Conservation (phyloP, 2,888 invertebrate genomes). For the Ormia ochracea region DNA sequence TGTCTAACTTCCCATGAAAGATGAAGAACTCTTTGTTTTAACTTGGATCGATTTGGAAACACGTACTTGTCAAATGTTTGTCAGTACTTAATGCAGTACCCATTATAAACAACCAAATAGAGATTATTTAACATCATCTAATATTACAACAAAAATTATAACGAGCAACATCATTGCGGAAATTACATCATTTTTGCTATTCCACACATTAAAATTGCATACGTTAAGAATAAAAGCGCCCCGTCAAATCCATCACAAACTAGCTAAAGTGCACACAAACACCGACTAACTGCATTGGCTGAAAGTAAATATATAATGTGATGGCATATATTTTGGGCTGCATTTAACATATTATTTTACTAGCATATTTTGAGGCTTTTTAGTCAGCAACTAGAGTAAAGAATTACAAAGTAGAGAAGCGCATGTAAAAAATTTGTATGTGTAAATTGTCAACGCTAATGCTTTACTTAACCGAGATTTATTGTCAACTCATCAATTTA, state of each 20-base stretch:
- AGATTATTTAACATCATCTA: not conserved
- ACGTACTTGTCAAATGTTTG: too few relatives aligned
- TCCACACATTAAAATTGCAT: constrained; percentile 11
- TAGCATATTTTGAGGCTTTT: constrained; percentile 33
- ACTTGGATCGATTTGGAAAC: too few relatives aligned
- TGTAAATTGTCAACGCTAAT: constrained; percentile 54
- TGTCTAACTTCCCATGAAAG: too few relatives aligned
- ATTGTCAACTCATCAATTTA: constrained; percentile 64
- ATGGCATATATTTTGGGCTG: constrained; percentile 5
- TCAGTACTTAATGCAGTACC: too few relatives aligned
- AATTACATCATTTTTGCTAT: not conserved
- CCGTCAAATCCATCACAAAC: constrained; percentile 13
- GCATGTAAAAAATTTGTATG: too few relatives aligned
- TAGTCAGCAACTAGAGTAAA: not conserved
- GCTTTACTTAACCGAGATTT: constrained; percentile 55
- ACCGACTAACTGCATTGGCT: not conserved
- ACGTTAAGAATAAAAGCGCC: constrained; percentile 23
- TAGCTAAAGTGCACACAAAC: not conserved
- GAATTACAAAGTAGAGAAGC: too few relatives aligned
- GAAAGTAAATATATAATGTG: not conserved
- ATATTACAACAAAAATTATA: not conserved
- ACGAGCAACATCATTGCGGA: too few relatives aligned
- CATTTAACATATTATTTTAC: constrained; percentile 25
- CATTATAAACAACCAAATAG: not conserved
- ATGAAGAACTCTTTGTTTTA: too few relatives aligned